Evolutionary conservation across 2,797 vertebrate genomes (phyloP).

Genomic region (Karalla daura): DNA sequence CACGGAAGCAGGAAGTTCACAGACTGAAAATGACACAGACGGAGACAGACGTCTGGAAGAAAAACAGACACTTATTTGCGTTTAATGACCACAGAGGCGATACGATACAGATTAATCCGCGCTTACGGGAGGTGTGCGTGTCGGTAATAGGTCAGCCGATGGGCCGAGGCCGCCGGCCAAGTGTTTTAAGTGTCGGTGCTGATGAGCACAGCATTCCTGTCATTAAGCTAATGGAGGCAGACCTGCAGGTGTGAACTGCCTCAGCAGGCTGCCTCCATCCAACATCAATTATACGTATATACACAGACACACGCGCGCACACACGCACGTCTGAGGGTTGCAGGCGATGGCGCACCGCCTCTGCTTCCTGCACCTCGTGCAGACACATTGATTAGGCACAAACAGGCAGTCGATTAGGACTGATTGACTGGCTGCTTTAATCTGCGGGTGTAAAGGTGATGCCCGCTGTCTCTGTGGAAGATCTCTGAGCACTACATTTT

Average conservation of each 20-base stretch:
- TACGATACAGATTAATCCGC: conserved; percentile 5
- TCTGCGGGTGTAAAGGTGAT: conserved; percentile 24
- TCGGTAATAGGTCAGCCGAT: conserved; percentile 46
- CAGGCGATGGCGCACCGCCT: conserved; percentile 3
- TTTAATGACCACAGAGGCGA: conserved; percentile 15
- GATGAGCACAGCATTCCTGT: conserved; percentile 67
- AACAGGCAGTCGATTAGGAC: conserved; percentile 51
- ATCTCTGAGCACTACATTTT: conserved; percentile 25
- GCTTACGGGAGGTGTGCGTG: conserved; percentile 13
- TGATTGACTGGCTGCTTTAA: conserved; percentile 54
- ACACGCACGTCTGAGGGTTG: conserved; percentile 4
- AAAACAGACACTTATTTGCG: conserved; percentile 22
- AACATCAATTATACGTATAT: conserved; percentile 45
- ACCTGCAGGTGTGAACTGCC: conserved; percentile 71
- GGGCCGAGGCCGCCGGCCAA: conserved; percentile 36
- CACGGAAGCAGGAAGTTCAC: too few relatives aligned
- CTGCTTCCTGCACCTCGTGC: conserved; percentile 27
- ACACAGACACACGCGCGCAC: background rate
- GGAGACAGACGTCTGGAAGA: too few relatives aligned
- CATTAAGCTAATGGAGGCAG: conserved; percentile 74
- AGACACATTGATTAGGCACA: conserved; percentile 53
- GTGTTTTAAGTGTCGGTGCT: conserved; percentile 55
- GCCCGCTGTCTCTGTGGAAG: conserved; percentile 1
- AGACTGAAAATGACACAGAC: too few relatives aligned
- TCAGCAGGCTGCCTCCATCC: conserved; percentile 52